These are phyloP conservation scores for Momotus momota DNA, from an alignment of 2,797 vertebrate genomes.

Conservation along the genomic window DNA sequence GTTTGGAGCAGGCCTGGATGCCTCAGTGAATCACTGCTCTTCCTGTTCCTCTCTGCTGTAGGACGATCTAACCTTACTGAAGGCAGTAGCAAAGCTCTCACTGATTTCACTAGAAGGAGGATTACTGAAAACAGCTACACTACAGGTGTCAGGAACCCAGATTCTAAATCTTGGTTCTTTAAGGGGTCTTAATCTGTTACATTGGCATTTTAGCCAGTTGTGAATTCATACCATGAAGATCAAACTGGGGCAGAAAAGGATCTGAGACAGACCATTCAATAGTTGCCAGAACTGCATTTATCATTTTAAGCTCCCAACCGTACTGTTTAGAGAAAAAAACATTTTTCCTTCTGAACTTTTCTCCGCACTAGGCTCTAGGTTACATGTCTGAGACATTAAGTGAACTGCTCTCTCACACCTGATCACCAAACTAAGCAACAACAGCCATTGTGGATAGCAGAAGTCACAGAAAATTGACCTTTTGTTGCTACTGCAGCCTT, in stretches of 20 bases:
- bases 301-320: neutral
- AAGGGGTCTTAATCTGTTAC: neutral
- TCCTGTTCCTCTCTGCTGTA: neutral
- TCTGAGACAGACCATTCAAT: neutral
- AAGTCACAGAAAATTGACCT: conserved; percentile 33
- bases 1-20: neutral
- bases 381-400: neutral
- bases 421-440: conserved; percentile 28
- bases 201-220: neutral
- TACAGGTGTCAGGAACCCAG: neutral
- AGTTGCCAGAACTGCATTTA: neutral
- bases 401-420: conserved; percentile 33
- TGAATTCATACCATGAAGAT: neutral
- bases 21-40: neutral
- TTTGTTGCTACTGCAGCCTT: conserved; percentile 25
- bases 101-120: neutral
- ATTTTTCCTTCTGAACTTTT: neutral
- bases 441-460: neutral
- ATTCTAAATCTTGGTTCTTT: neutral
- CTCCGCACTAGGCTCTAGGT: neutral
- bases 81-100: neutral
- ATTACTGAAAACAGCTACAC: neutral
- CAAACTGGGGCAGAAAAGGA: neutral
- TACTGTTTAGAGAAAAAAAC: neutral
- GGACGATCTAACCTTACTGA: neutral